These are phyloP conservation scores for Corythornis vintsioides DNA, from an alignment of 2,113 vertebrate species.

Conservation along the genomic window DNA sequence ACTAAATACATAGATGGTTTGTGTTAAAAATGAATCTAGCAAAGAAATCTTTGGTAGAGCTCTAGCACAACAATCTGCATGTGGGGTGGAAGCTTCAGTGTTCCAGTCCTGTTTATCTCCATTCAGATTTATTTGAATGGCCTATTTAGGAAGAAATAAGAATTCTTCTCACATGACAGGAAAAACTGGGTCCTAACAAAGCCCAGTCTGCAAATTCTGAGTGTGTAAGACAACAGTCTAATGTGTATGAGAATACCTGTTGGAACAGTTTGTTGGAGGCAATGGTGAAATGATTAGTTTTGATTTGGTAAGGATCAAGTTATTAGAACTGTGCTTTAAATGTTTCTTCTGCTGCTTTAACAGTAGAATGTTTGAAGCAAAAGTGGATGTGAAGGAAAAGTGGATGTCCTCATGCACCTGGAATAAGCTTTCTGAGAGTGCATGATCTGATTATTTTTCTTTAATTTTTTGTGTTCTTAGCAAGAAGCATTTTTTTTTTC, in stretches of 20 bases:
- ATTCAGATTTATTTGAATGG: background rate
- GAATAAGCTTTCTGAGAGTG: background rate
- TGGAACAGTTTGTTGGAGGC: background rate
- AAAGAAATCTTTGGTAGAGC: background rate
- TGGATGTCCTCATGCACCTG: background rate
- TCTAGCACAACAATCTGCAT: background rate
- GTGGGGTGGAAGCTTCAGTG: background rate
- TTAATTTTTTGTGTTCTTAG: background rate
- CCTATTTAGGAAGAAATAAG: background rate
- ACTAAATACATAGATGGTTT: background rate
- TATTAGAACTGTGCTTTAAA: background rate
- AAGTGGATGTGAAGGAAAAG: background rate
- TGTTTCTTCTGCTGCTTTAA: background rate
- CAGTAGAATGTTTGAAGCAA: background rate
- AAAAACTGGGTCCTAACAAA: background rate
- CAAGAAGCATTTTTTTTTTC: background rate
- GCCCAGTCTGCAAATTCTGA: background rate
- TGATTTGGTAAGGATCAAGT: background rate
- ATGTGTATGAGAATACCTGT: background rate
- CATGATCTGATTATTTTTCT: background rate
- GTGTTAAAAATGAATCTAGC: background rate
- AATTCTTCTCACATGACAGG: background rate
- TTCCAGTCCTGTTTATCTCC: background rate
- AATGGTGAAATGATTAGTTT: background rate
- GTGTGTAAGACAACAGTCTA: background rate